phyloP scores from a whole-genome alignment of 2,888 invertebrate species.

The Loripinus fragilis region DNA sequence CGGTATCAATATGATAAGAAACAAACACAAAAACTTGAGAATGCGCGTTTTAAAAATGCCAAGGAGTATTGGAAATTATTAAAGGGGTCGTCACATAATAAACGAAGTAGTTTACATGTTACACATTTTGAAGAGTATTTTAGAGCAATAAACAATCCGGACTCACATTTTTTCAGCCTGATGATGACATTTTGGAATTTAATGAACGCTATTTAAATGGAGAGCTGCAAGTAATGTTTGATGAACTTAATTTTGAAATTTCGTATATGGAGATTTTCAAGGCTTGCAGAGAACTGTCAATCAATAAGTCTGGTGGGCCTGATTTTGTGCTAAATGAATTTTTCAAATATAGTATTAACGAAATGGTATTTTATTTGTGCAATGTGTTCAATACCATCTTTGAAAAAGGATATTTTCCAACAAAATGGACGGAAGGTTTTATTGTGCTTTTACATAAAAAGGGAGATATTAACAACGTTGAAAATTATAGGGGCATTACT shows the following conservation, averaged over 20 bases:
- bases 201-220: background rate
- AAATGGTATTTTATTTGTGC: background rate
- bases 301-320: background rate
- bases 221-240: background rate
- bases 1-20: background rate
- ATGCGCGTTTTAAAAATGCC: background rate
- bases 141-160: background rate
- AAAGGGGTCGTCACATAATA: background rate
- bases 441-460: constrained; percentile 2
- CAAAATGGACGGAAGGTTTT: background rate
- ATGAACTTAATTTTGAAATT: background rate
- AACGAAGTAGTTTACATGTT: background rate
- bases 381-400: background rate
- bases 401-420: constrained; percentile 1
- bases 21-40: background rate
- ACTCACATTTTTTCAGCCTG: background rate
- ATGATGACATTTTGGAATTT: background rate
- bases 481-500: constrained; percentile 10
- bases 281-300: background rate
- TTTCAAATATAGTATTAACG: background rate
- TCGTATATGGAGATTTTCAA: background rate
- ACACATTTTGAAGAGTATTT: background rate
- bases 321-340: background rate
- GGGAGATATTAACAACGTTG: background rate
- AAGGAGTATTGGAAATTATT: background rate